Evolutionary conservation across 2,888 invertebrate genomes (phyloP), one percentile per base, ranked within the genome.

Genomic region (Allophyes oxyacanthae): DNA sequence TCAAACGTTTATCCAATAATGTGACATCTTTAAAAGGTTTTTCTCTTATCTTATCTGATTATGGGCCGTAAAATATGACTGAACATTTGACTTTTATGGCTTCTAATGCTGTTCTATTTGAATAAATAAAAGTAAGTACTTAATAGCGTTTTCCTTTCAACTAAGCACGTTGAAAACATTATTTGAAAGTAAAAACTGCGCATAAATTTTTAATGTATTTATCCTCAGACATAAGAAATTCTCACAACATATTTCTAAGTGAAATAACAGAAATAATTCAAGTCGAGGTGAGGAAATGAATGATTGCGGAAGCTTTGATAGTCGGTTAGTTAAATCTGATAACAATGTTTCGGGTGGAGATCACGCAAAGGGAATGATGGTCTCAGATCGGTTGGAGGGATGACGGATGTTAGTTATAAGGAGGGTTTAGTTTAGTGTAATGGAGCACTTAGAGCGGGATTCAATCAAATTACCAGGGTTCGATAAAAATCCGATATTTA

Each of bases 1-100:
- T 36, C 6, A 26, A 50, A 33, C 43, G 50, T 49, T 58, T 28
- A 25, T 68, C n/a, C 14, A 49, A 50, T 63, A 53, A 63, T 40
- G 38, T 49, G 44, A 58, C 52, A 58, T 57, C 58, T 67, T 49
- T 68, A 63, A 49, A 67, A 66, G 63, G 41, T 57, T 65, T 66
- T 20, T 20, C 20, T 20, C 20, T 20, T 49, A 32, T 49, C 51
- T 36, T 57, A 63, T 49, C 45, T 50, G 62, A 61, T 61, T 50
- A 43, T 36, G 9, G 14, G 9, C 34, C 37, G 28, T 61, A 51
- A 67, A 52, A 49, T 49, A 65, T 45, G 33, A 37, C 15, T 13
- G 34, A 41, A 33, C 13, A 38, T 42, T 34, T 36, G 68, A 57
- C 57, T 14, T 63, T 67, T 67, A 67, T 67, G 53, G 60, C 4